Percentiles rank a stretch among this genome's conserved stretches.
These are phyloP conservation scores for Polypedilum pembai DNA, from an alignment of 1,140 invertebrate genomes.

Conservation along the genomic window DNA sequence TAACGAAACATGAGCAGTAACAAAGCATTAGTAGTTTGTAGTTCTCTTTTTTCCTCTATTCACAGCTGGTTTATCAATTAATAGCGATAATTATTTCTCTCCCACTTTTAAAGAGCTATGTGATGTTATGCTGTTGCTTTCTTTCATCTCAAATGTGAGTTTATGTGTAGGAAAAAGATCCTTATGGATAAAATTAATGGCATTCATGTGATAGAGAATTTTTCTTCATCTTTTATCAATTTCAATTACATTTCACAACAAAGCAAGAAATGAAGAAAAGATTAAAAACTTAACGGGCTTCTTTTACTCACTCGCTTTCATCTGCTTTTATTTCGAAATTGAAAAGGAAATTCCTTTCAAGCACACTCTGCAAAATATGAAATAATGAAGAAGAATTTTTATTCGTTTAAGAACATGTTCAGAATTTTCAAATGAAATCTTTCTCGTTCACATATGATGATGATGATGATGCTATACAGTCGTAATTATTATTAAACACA, in stretches of 20 bases:
- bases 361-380: background rate
- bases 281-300: conserved; percentile 16
- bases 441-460: too few species aligned
- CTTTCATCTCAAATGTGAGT: background rate
- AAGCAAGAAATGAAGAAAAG: background rate
- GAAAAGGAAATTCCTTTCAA: conserved; percentile 27
- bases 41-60: background rate
- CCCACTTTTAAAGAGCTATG: background rate
- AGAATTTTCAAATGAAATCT: too few species aligned
- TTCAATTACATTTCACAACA: too few species aligned
- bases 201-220: conserved; percentile 8
- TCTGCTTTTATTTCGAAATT: background rate
- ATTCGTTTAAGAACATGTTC: too few species aligned
- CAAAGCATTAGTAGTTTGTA: background rate
- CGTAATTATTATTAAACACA: too few species aligned
- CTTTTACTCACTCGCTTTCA: background rate
- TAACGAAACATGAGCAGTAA: background rate
- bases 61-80: conserved; percentile 28
- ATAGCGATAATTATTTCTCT: conserved; percentile 25
- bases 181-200: conserved; percentile 21
- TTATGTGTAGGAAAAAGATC: background rate
- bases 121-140: background rate
- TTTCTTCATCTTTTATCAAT: background rate
- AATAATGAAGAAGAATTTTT: background rate
- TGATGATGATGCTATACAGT: too few species aligned